A percentile compares a stretch with the other conserved stretches of the same genome.
Evolutionary conservation across 2,113 vertebrate genomes (phyloP).

Genomic region (Thalassoma bifasciatum): DNA sequence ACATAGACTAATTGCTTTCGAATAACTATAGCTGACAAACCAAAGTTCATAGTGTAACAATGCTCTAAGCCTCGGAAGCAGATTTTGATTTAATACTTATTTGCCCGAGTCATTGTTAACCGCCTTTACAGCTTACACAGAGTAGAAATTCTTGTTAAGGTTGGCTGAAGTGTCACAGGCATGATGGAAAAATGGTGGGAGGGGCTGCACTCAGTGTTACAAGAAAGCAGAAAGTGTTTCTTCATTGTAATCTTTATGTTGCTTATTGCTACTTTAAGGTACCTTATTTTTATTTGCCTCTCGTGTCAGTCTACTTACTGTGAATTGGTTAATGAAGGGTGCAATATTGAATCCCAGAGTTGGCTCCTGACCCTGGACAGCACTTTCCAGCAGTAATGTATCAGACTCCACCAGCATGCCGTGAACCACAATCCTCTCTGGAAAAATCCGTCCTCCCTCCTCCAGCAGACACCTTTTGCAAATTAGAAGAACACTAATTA

Average conservation of each 20-base stretch:
- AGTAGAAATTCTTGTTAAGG: background rate
- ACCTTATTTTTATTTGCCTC: background rate
- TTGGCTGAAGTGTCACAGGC: background rate
- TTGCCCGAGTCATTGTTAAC: background rate
- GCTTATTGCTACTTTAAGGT: too few species aligned
- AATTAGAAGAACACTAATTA: background rate
- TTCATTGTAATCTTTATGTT: too few species aligned
- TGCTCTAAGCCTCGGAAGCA: background rate
- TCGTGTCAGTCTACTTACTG: constrained; percentile 79
- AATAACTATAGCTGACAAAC: background rate
- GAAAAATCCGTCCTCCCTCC: constrained; percentile 93
- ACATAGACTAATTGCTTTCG: background rate
- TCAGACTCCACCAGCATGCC: constrained; percentile 93
- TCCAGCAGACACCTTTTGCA: constrained; percentile 90
- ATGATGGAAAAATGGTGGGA: too few species aligned
- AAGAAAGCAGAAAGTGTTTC: too few species aligned
- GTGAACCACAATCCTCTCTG: constrained; percentile 89
- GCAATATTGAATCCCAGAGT: constrained; percentile 95
- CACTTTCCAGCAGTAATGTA: constrained; percentile 89
- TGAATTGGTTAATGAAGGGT: constrained; percentile 98
- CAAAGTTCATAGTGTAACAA: background rate
- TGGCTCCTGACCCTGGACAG: constrained; percentile 92
- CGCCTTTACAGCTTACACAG: background rate
- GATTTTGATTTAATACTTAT: background rate
- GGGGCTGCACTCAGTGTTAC: too few species aligned